Base-by-base conservation (phyloP, 2,797 vertebrate species). In the Phaenicophaeus curvirostris region DNA sequence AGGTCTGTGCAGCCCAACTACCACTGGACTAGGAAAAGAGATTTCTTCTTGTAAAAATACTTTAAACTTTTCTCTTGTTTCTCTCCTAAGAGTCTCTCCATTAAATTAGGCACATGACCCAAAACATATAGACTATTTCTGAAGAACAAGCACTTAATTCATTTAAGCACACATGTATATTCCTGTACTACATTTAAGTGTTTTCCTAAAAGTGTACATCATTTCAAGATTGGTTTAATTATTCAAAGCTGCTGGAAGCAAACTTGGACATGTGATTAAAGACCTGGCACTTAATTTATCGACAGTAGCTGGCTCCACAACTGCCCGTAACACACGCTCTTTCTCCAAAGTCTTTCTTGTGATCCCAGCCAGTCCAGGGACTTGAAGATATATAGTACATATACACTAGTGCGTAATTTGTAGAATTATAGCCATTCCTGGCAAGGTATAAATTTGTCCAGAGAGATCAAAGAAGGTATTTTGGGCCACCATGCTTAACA, bases 241-340 rank as follows among this genome's bases (percentile, higher is more conserved):
- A n/a, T n/a, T n/a, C n/a, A n/a, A n/a, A n/a, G n/a, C n/a, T n/a
- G n/a, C n/a, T n/a, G n/a, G n/a, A n/a, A n/a, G n/a, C n/a, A 21
- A 69, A 57, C 31, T 5, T 65, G 53, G 82, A 79, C 72, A 25
- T 39, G 35, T 53, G 35, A 85, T 63, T 78, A 75, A 76, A 89
- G 51, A 57, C 16, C 63, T 89, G 48, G n/a, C 75, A 61, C 35
- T 68, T 90, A 8, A 91, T 93, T 94, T 83, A 35, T 76, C 72
- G 61, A 16, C 24, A 72, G 55, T 13, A 79, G 33, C 13, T 5
- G n/a, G 18, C n/a, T 89, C 63, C n/a, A 63, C 67, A n/a, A 13
- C 42, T 19, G 42, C 66, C 53, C 71, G 27, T 54, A 39, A 6
- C 5, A 42, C 19, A 14, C 0, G 0, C 23, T 50, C 23, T 19